Evolutionary conservation across 1,140 invertebrate genomes (phyloP), one percentile per base, ranked within the genome.

Genomic region (Lasaia peninsularis): DNA sequence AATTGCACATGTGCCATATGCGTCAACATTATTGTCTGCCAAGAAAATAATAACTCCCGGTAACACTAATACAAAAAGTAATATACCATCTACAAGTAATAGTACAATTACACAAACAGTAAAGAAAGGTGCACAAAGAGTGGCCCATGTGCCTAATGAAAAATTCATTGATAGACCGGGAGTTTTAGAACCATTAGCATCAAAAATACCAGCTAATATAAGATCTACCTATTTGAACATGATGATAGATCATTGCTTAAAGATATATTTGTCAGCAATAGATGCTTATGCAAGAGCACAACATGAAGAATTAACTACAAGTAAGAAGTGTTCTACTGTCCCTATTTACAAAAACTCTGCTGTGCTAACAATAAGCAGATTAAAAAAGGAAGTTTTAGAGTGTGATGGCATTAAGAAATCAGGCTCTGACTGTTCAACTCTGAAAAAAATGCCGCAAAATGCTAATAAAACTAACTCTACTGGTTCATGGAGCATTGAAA

Each of bases 261-360:
- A 96, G 81, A 93, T 97, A 61, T 95, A 94, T 73, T 84, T 92
- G 0, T 89, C 86, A 52, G 84, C 93, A 60, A 88, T 93, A 34
- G 94, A 96, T 76, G 95, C 95, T 10, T 94, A 92, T 90, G 91
- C 91, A 37, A 91, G 92, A 75, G 94, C 94, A 0, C 88, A 94
- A 65, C 91, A 92, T 60, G 96, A 97, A 88, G 96, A 97, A 86
- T 90, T 94, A 56, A 86, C 91, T 2, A 95, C 94, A 50, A 95
- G 95, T 70, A 93, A 94, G 64, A 93, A 94, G 71, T 95, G 95
- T 73, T 93, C 92, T 64, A 95, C 93, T 32, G 91, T 95, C 20
- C 90, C 91, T 56, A 95, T 97, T 34, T 98, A 98, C 84, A 93
- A 96, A 79, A 96, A 95, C 86, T 94, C 96, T 14, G 94, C 94